Evolutionary conservation across 2,888 invertebrate species (phyloP).

Genomic region (Eupithecia pulchellata): DNA sequence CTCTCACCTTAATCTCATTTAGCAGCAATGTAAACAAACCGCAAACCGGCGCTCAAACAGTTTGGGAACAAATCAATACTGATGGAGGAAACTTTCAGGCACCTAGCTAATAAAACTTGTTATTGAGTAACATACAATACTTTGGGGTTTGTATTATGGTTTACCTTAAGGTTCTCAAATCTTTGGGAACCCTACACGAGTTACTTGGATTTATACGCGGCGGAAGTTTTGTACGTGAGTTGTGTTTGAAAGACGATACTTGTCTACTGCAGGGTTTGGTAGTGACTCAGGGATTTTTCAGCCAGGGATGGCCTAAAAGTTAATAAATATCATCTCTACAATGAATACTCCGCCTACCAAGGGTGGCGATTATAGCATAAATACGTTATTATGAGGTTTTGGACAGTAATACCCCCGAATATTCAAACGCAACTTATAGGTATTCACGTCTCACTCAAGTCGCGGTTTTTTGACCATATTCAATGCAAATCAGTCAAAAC

Average conservation of each 20-base stretch:
- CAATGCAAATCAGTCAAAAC: too few species aligned
- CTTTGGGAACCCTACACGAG: conserved; percentile 6
- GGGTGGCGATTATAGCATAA: background rate
- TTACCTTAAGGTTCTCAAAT: conserved; percentile 16
- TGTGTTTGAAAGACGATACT: conserved; percentile 5
- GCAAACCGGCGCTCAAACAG: conserved; percentile 3
- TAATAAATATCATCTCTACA: background rate
- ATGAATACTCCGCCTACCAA: background rate
- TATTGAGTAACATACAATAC: background rate
- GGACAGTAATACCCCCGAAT: too few species aligned
- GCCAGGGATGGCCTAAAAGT: background rate
- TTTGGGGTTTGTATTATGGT: conserved; percentile 5
- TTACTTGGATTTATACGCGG: conserved; percentile 4
- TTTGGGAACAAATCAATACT: conserved; percentile 21
- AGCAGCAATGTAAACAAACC: conserved; percentile 10
- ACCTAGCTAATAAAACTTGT: conserved; percentile 14
- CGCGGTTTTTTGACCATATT: too few species aligned
- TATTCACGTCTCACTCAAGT: too few species aligned
- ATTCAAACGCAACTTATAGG: too few species aligned
- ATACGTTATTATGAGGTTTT: background rate
- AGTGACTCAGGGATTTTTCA: background rate
- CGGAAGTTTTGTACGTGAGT: conserved; percentile 11
- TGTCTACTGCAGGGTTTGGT: background rate
- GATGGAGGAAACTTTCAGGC: conserved; percentile 17
- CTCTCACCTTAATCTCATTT: conserved; percentile 4